Conservation (phyloP, 2,797 vertebrate genomes). For the Serranus cabrilla region DNA sequence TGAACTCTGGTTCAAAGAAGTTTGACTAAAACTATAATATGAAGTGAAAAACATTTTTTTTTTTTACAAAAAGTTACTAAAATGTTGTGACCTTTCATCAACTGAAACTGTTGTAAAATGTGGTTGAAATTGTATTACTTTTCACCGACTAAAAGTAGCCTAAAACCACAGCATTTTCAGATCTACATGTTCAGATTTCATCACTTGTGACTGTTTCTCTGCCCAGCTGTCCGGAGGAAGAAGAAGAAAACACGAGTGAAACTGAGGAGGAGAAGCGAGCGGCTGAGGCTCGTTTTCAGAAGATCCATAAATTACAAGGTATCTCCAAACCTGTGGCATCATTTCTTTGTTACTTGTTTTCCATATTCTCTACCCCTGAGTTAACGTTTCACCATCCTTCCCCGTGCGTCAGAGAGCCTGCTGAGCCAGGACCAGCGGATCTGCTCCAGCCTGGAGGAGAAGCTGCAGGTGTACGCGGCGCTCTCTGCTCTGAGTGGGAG, state of each 20-base stretch:
- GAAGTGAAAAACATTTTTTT: too few species aligned
- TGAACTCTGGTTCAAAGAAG: too few species aligned
- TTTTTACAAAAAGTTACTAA: too few species aligned
- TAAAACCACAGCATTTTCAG: too few species aligned
- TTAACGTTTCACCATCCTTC: not conserved
- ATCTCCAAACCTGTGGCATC: not conserved
- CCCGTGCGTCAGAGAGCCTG: conserved; percentile 86
- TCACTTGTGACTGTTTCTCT: not conserved
- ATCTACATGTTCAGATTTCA: not conserved
- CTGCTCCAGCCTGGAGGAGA: conserved; percentile 93
- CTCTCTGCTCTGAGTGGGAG: conserved; percentile 84
- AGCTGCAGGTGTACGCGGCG: conserved; percentile 89
- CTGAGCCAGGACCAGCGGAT: conserved; percentile 93
- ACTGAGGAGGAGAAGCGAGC: conserved; percentile 93
- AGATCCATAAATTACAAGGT: conserved; percentile 94
- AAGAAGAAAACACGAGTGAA: conserved; percentile 89
- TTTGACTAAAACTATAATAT: too few species aligned
- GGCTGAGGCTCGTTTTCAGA: conserved; percentile 90
- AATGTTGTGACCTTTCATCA: too few species aligned
- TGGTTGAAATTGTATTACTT: too few species aligned
- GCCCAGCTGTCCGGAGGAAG: conserved; percentile 93
- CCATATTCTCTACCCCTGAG: not conserved
- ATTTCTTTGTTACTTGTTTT: not conserved
- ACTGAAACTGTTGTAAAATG: too few species aligned
- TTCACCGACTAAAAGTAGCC: too few species aligned